Base-by-base conservation (phyloP, 2,113 vertebrate species). In the Zosterops borbonicus region DNA sequence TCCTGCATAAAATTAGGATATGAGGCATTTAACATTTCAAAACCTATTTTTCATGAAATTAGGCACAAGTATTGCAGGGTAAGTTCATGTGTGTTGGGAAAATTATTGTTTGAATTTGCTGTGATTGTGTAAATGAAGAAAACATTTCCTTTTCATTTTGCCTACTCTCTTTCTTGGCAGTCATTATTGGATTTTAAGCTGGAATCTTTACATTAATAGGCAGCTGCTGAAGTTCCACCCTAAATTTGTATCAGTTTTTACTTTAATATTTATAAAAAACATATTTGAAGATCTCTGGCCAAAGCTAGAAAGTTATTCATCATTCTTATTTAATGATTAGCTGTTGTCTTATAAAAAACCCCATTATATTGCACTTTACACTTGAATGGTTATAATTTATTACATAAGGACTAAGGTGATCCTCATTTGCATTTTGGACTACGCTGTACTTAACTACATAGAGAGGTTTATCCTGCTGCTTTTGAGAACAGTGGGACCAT, bases 1-100 rank as follows among this genome's bases (percentile, higher is more conserved):
- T 95, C 87, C 27, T 59, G 82, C 74, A 63, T 90, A 88, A 96
- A 94, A 83, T 87, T 91, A 90, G 18, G 52, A 22, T 62, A 62
- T 41, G 92, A 94, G 41, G 64, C 50, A 46, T 92, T 89, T 95
- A 86, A 39, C 82, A 63, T 91, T 90, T 81, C 68, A 64, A 41
- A 83, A 52, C 27, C 4, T 44, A 15, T 39, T 96, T 92, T 78
- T 49, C 50, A 64, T 50, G 12, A 90, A 53, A 31, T 94, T 91
- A 95, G 73, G 70, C 42, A 14, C 25, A 94, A 68, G 67, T 15
- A 75, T 79, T 91, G 11, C 31, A 95, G 19, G 25, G 35, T 92
- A 90, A 81, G 29, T 71, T 68, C 24, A 23, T 52, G 39, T 88
- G 27, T 37, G 19, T 83, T 79, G 91, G 46, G 59, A 96, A 96